phyloP scores from a whole-genome alignment of 2,888 invertebrate genomes.

The Nesidiocoris tenuis region DNA sequence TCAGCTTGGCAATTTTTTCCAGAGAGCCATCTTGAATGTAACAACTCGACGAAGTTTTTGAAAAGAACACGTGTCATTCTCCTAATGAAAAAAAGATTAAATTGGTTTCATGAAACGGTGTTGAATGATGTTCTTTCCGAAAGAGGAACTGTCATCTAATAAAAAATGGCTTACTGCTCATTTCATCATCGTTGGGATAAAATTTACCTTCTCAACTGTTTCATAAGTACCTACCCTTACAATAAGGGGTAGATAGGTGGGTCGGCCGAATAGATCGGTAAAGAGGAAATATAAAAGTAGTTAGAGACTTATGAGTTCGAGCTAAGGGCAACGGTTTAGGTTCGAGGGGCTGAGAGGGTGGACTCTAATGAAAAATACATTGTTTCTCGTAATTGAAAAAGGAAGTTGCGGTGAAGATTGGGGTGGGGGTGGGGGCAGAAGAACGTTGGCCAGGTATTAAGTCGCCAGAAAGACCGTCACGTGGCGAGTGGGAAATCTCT shows the following conservation, averaged over 20 bases:
- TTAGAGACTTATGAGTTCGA: constrained; percentile 33
- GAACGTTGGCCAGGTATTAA: constrained; percentile 30
- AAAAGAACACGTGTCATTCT: no score
- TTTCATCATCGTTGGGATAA: not conserved
- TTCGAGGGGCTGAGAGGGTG: not conserved
- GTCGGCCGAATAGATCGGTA: not conserved
- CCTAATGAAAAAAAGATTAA: no score
- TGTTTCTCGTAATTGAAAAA: constrained; percentile 40
- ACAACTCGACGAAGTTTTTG: no score
- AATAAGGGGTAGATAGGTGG: not conserved
- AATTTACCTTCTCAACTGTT: not conserved
- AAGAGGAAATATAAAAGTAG: constrained; percentile 38
- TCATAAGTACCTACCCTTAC: no score
- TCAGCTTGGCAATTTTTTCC: no score
- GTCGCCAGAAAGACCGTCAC: constrained; percentile 35
- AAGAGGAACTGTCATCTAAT: not conserved
- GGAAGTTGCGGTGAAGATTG: not conserved
- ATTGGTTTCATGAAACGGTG: not conserved
- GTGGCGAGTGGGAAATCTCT: constrained; percentile 30
- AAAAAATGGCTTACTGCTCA: not conserved
- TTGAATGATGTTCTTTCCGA: not conserved
- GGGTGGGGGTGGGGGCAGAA: not conserved
- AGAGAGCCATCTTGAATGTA: no score
- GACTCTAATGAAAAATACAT: constrained; percentile 42
- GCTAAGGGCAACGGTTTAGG: not conserved